These are phyloP conservation scores for Sylvietta virens DNA, from an alignment of 2,113 vertebrate genomes.

Conservation along the genomic window DNA sequence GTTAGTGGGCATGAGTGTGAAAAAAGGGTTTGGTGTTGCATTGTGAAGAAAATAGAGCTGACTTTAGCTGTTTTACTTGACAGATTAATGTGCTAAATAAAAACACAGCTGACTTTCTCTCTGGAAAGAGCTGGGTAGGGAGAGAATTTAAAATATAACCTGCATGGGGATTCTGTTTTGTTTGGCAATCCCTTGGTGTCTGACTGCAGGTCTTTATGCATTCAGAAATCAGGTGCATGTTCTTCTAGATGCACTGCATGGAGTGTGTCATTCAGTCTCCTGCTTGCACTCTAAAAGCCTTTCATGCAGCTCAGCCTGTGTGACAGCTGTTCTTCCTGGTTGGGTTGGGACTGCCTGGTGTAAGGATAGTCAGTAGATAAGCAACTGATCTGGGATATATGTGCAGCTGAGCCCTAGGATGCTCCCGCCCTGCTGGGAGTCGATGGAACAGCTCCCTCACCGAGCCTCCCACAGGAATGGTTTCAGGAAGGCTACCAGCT, in stretches of 20 bases:
- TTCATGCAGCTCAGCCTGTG: background rate
- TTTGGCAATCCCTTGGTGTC: background rate
- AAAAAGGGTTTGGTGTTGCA: background rate
- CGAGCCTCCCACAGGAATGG: background rate
- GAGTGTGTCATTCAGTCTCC: background rate
- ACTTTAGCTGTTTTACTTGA: background rate
- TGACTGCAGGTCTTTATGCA: background rate
- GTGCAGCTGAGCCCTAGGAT: background rate
- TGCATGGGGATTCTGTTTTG: background rate
- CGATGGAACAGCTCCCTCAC: background rate
- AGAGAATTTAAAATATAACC: background rate
- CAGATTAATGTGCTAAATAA: background rate
- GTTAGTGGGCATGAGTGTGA: background rate
- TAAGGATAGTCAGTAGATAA: background rate
- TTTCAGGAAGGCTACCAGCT: background rate
- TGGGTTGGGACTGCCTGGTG: background rate
- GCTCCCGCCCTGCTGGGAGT: background rate
- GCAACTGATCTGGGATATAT: background rate
- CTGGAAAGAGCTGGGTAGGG: background rate
- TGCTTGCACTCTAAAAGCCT: background rate
- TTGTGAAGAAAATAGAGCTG: background rate
- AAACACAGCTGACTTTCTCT: background rate
- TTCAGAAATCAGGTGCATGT: background rate
- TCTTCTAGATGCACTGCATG: background rate
- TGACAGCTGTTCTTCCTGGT: background rate